Percentiles rank a stretch among this genome's conserved stretches.
These are phyloP conservation scores for Halesus radiatus DNA, from an alignment of 1,140 invertebrate genomes.

Conservation along the genomic window DNA sequence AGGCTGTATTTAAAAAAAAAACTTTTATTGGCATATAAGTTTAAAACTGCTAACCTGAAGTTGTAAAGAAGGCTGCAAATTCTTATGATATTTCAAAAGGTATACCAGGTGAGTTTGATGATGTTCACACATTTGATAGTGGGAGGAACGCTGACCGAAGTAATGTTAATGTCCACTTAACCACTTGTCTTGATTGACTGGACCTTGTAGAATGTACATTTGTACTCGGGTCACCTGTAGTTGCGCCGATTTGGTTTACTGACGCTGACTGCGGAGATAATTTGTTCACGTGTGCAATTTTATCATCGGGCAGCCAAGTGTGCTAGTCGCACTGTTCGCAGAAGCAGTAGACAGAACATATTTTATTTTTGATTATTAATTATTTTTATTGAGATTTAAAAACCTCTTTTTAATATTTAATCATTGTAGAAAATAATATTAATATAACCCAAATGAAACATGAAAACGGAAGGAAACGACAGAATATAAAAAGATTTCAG, in stretches of 20 bases:
- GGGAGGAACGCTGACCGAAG: neutral
- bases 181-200: conserved; percentile 26
- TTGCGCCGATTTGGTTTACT: neutral
- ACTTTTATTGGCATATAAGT: too few species aligned
- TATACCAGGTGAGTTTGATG: neutral
- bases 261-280: neutral
- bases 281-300: conserved; percentile 3
- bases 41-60: too few species aligned
- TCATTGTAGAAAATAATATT: too few species aligned
- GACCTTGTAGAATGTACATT: conserved; percentile 16
- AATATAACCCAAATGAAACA: too few species aligned
- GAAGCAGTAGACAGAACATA: neutral
- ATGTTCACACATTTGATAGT: conserved; percentile 13
- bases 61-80: too few species aligned
- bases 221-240: conserved; percentile 12
- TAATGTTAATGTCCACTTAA: neutral
- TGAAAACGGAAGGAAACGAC: too few species aligned
- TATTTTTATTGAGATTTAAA: too few species aligned
- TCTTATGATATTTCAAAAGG: neutral
- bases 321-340: neutral
- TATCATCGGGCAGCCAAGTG: neutral
- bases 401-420: too few species aligned
- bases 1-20: too few species aligned
- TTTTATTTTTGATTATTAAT: too few species aligned
- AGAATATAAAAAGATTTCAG: too few species aligned